Evolutionary conservation across 1,140 invertebrate species (phyloP), one percentile per base, ranked within the genome.

Genomic region (Macrocentrus cingulum): DNA sequence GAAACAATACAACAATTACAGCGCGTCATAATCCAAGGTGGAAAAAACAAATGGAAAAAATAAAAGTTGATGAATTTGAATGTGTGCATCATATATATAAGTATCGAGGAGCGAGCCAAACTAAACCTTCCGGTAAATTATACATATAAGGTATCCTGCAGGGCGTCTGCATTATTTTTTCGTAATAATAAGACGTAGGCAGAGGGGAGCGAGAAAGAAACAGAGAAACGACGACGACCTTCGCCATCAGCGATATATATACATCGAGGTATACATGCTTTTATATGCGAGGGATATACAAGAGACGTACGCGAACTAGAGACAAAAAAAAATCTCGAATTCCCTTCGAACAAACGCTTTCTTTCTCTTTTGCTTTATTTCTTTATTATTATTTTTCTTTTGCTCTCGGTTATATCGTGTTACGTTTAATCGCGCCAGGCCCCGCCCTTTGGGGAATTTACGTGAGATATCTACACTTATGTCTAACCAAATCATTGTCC

Each of bases 281-380:
- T 6, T 7, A 34, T 34, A 34, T 6, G 6, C 6, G 34, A 49
- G 23, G 13, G 36, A 52, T 22, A 52, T 11, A 52, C 37, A 22
- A 53, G 29, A 19, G 32, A 2, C 8, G 9, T 15, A 25, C 34
- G 19, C 15, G 29, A 49, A 18, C 13, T 49, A 32, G 46, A 49
- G 50, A 39, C 20, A n/a, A n/a, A n/a, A 53, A 55, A 55, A 49
- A 49, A 49, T 49, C 46, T 49, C 46, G 23, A 42, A 42, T 55
- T 44, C 53, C 53, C 53, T n/a, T 55, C 23, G 22, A 52, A 29
- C 13, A 16, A 44, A 44, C 13, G 15, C 39, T 42, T 55, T 42
- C 34, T n/a, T 45, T 53, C 20, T 42, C 50, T 13, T 23, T 39
- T n/a, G 13, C 15, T 22, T 29, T 32, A 22, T 32, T 49, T 48